Percentiles rank a stretch among this genome's conserved stretches.
Conservation (phyloP, 2,888 invertebrate genomes). For the Folsomia manolachei region DNA sequence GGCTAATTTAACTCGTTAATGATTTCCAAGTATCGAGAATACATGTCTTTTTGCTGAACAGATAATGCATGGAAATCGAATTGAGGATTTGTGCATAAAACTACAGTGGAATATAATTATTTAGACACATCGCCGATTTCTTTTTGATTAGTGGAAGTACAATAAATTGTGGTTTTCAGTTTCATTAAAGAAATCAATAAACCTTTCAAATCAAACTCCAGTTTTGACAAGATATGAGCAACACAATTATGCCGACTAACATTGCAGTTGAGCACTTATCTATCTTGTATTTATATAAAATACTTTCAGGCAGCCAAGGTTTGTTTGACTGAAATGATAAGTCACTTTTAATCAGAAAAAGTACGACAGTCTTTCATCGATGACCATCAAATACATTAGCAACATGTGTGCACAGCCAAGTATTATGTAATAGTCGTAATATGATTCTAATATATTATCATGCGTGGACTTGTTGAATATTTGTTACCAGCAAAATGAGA, state of each 20-base stretch:
- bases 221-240: neutral
- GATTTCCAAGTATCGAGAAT: neutral
- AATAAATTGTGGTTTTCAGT: neutral
- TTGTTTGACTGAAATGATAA: neutral
- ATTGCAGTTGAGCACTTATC: neutral
- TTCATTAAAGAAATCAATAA: too few species aligned
- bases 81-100: neutral
- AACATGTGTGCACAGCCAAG: too few species aligned
- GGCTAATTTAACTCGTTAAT: neutral
- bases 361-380: too few species aligned
- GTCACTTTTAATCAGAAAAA: neutral
- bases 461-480: too few species aligned
- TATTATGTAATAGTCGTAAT: too few species aligned
- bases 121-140: too few species aligned
- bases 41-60: neutral
- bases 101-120: neutral
- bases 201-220: too few species aligned
- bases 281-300: neutral
- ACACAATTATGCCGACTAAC: too few species aligned
- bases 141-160: too few species aligned
- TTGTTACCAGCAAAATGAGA: neutral
- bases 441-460: too few species aligned
- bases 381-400: neutral
- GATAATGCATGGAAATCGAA: neutral
- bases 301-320: neutral